Percentiles rank a stretch among this genome's conserved stretches.
These are phyloP conservation scores for Littorina saxatilis DNA, from an alignment of 1,140 invertebrate genomes.

Conservation along the genomic window DNA sequence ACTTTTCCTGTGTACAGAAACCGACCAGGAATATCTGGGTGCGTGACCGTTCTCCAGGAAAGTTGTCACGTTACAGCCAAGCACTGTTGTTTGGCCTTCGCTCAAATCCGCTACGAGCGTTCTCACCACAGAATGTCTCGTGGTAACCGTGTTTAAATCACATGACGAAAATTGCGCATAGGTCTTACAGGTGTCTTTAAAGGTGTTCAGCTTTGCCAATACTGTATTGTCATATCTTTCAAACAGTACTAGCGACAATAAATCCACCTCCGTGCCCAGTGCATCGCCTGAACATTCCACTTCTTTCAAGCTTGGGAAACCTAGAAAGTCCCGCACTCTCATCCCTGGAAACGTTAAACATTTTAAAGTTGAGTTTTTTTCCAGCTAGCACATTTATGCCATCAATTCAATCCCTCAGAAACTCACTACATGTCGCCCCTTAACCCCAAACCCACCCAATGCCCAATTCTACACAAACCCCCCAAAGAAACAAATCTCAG, in stretches of 20 bases:
- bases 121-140: constrained; percentile 5
- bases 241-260: constrained; percentile 17
- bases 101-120: constrained; percentile 1
- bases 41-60: background rate
- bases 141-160: background rate
- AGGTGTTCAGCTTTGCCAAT: background rate
- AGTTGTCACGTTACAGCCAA: constrained; percentile 26
- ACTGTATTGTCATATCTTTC: background rate
- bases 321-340: background rate
- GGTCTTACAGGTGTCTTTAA: constrained; percentile 4
- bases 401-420: too few species aligned
- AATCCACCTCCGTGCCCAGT: background rate
- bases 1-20: background rate
- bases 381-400: too few species aligned
- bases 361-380: too few species aligned
- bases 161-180: constrained; percentile 16
- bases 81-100: background rate
- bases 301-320: constrained; percentile 13
- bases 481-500: too few species aligned
- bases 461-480: too few species aligned
- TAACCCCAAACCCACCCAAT: too few species aligned
- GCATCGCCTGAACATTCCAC: constrained; percentile 8
- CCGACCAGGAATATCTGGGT: background rate
- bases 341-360: background rate
- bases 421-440: too few species aligned